phyloP scores from a whole-genome alignment of 2,797 vertebrate species.

The Muraenolepis orangiensis region DNA sequence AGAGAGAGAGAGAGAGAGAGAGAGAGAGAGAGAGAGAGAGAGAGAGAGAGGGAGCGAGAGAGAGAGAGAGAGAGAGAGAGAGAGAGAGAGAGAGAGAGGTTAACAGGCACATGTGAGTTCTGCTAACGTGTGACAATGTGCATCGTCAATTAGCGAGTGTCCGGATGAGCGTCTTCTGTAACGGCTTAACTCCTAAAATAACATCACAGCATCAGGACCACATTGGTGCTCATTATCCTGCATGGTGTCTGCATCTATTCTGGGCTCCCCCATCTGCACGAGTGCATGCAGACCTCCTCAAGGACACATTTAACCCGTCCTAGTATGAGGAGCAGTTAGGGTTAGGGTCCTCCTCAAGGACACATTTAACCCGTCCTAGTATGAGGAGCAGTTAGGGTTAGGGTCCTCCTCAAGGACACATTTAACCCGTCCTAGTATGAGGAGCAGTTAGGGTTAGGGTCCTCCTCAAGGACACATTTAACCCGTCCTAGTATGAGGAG shows the following conservation, averaged over 20 bases:
- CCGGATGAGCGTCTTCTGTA: constrained; percentile 13
- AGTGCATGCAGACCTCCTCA: neutral
- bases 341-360: too few relatives aligned
- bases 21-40: neutral
- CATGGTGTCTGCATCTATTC: constrained; percentile 42
- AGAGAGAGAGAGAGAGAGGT: constrained; percentile 12
- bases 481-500: too few relatives aligned
- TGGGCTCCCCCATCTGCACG: constrained; percentile 21
- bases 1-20: constrained; percentile 9
- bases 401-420: too few relatives aligned
- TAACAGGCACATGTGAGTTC: constrained; percentile 25
- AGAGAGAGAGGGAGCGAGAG: constrained; percentile 1
- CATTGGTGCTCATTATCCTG: constrained; percentile 50
- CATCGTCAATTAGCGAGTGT: constrained; percentile 35
- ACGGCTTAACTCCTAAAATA: constrained; percentile 45
- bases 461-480: too few relatives aligned
- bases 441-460: too few relatives aligned
- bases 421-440: too few relatives aligned
- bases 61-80: constrained; percentile 4
- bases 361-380: too few relatives aligned
- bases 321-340: too few relatives aligned
- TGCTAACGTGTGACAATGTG: constrained; percentile 30
- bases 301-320: too few relatives aligned
- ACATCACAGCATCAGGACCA: constrained; percentile 31
- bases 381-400: too few relatives aligned